These are phyloP conservation scores for Labeo rohita DNA, from an alignment of 2,113 vertebrate genomes.

Conservation along the genomic window DNA sequence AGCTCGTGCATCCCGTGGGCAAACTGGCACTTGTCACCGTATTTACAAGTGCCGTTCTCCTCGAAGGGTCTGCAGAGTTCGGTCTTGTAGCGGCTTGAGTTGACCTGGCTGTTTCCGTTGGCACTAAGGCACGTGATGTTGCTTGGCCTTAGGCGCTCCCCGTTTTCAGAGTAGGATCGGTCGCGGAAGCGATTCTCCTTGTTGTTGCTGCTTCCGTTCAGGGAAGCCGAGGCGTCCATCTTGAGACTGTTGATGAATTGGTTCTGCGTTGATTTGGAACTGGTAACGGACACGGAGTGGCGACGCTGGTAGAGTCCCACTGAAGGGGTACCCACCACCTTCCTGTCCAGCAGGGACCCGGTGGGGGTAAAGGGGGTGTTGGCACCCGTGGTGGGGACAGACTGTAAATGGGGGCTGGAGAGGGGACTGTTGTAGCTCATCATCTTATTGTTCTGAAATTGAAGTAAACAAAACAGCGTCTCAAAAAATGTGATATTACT, in stretches of 20 bases:
- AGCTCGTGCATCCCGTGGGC: slow-evolving; percentile 89
- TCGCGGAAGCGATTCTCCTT: slow-evolving; percentile 84
- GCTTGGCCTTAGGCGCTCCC: slow-evolving; percentile 75
- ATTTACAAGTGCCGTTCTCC: slow-evolving; percentile 89
- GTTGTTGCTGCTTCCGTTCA: slow-evolving; percentile 73
- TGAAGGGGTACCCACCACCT: slow-evolving; percentile 82
- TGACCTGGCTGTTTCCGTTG: slow-evolving; percentile 80
- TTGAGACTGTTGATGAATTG: slow-evolving; percentile 80
- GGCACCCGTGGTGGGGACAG: slow-evolving; percentile 51
- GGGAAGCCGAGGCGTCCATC: slow-evolving; percentile 69
- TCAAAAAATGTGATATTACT: background rate
- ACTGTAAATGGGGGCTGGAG: slow-evolving; percentile 42
- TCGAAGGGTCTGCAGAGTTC: slow-evolving; percentile 90
- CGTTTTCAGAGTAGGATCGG: slow-evolving; percentile 84
- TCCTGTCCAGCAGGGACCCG: slow-evolving; percentile 85
- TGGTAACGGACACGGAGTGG: slow-evolving; percentile 82
- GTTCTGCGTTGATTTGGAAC: slow-evolving; percentile 81
- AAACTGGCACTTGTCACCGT: slow-evolving; percentile 91
- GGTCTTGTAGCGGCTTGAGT: slow-evolving; percentile 90
- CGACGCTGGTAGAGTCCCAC: slow-evolving; percentile 77
- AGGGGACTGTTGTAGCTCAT: slow-evolving; percentile 72
- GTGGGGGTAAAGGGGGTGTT: slow-evolving; percentile 66
- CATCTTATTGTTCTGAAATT: slow-evolving; percentile 83
- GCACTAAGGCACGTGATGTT: slow-evolving; percentile 45
- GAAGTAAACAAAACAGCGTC: background rate